Evolutionary conservation across 2,888 invertebrate species (phyloP).

Genomic region (Meghimatium bilineatum): DNA sequence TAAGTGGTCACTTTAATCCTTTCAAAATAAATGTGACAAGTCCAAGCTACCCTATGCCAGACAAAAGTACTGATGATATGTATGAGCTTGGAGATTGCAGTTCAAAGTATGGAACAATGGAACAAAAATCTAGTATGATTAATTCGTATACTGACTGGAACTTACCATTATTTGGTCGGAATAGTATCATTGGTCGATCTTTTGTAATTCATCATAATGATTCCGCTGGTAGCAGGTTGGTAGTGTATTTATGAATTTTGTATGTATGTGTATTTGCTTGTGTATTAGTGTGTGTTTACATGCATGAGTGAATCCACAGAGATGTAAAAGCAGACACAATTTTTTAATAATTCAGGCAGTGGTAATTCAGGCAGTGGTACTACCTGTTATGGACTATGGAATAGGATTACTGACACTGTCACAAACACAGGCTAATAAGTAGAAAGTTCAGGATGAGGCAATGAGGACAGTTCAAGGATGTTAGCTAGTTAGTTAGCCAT

Average conservation of each 20-base stretch:
- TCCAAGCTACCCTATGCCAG: slow-evolving; percentile 60
- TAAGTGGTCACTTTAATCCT: slow-evolving; percentile 87
- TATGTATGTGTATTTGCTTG: not conserved
- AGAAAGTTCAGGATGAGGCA: too few species aligned
- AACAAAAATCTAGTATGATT: slow-evolving; percentile 80
- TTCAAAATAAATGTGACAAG: slow-evolving; percentile 78
- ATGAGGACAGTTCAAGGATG: too few species aligned
- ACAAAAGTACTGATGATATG: slow-evolving; percentile 89
- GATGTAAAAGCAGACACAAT: too few species aligned
- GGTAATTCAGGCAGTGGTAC: too few species aligned
- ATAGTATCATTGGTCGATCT: slow-evolving; percentile 88
- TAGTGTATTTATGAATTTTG: not conserved
- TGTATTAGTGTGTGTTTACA: too few species aligned
- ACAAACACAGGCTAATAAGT: too few species aligned
- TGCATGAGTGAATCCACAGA: too few species aligned
- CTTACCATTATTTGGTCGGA: slow-evolving; percentile 87
- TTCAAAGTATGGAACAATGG: slow-evolving; percentile 89
- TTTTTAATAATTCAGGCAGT: too few species aligned
- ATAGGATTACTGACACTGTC: too few species aligned
- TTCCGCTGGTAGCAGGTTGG: slow-evolving; percentile 32
- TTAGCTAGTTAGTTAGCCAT: too few species aligned
- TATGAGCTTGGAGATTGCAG: slow-evolving; percentile 93
- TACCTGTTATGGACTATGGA: too few species aligned
- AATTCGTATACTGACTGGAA: slow-evolving; percentile 86
- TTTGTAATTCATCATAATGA: slow-evolving; percentile 84